Evolutionary conservation across 2,888 invertebrate species (phyloP).

Genomic region (Eupithecia exiguata): DNA sequence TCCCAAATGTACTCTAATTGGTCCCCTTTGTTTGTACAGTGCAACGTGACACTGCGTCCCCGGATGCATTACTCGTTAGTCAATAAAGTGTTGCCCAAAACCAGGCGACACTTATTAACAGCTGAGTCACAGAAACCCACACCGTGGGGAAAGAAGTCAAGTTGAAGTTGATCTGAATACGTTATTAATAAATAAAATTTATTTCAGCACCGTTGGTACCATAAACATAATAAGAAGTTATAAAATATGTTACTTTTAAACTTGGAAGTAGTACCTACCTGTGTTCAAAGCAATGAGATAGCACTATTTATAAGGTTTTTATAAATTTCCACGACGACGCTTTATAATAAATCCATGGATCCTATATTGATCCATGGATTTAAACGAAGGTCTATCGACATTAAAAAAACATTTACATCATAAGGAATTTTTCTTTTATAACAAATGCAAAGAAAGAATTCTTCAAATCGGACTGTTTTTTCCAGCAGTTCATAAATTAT

Average conservation of each 20-base stretch:
- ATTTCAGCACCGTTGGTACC: too few relatives aligned
- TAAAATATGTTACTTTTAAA: not conserved
- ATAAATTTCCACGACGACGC: not conserved
- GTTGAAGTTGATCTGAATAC: not conserved
- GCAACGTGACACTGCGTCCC: constrained; percentile 72
- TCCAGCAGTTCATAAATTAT: not conserved
- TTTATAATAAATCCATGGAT: not conserved
- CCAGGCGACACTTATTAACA: constrained; percentile 67
- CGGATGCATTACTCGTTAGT: constrained; percentile 80
- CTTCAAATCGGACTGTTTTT: not conserved
- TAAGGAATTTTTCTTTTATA: too few relatives aligned
- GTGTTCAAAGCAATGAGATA: not conserved
- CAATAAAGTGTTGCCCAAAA: constrained; percentile 77
- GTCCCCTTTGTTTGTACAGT: constrained; percentile 76
- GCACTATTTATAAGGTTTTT: not conserved
- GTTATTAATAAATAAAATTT: not conserved
- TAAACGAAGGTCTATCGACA: too few relatives aligned
- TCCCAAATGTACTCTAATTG: constrained; percentile 72
- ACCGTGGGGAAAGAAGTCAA: constrained; percentile 17
- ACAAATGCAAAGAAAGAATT: too few relatives aligned
- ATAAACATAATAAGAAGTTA: too few relatives aligned
- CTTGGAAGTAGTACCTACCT: not conserved
- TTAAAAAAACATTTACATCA: too few relatives aligned
- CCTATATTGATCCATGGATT: not conserved
- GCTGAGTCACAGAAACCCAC: constrained; percentile 63